Evolutionary conservation across 2,888 invertebrate species (phyloP).

Genomic region (Drosophila robusta): DNA sequence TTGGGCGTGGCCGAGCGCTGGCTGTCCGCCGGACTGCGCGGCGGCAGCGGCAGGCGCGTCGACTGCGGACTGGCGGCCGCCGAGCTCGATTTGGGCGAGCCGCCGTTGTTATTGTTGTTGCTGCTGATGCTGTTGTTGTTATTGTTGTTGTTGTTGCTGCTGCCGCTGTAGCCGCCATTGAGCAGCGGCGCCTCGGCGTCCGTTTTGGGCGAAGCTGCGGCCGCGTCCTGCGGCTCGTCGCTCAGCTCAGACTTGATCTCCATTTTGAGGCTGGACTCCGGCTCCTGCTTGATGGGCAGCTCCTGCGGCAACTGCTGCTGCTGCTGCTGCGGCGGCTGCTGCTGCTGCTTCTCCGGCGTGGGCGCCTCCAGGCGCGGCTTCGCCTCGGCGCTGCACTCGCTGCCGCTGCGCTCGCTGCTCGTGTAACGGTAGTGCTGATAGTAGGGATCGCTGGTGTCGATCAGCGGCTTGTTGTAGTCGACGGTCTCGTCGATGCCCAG

Average conservation of each 20-base stretch:
- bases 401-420: slow-evolving; percentile 92
- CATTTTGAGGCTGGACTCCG: slow-evolving; percentile 68
- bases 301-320: slow-evolving; percentile 82
- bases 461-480: slow-evolving; percentile 95
- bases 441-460: slow-evolving; percentile 94
- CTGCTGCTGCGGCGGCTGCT: slow-evolving; percentile 85
- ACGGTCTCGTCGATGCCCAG: slow-evolving; percentile 97
- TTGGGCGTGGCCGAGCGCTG: slow-evolving; percentile 93
- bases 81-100: slow-evolving; percentile 71
- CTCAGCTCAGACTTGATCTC: slow-evolving; percentile 81
- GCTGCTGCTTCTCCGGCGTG: slow-evolving; percentile 89
- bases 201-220: slow-evolving; percentile 57
- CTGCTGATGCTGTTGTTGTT: slow-evolving; percentile 60
- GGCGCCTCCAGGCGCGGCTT: slow-evolving; percentile 89
- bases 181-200: slow-evolving; percentile 57
- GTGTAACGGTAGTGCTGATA: slow-evolving; percentile 89
- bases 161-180: slow-evolving; percentile 83
- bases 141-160: slow-evolving; percentile 58
- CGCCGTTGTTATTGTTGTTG: slow-evolving; percentile 64
- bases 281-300: slow-evolving; percentile 61
- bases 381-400: slow-evolving; percentile 95
- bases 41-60: slow-evolving; percentile 57
- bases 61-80: slow-evolving; percentile 81
- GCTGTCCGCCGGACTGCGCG: slow-evolving; percentile 90
- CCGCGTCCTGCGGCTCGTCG: slow-evolving; percentile 53